phyloP scores from a whole-genome alignment of 2,888 invertebrate species.

The Carpatolechia fugitivella region DNA sequence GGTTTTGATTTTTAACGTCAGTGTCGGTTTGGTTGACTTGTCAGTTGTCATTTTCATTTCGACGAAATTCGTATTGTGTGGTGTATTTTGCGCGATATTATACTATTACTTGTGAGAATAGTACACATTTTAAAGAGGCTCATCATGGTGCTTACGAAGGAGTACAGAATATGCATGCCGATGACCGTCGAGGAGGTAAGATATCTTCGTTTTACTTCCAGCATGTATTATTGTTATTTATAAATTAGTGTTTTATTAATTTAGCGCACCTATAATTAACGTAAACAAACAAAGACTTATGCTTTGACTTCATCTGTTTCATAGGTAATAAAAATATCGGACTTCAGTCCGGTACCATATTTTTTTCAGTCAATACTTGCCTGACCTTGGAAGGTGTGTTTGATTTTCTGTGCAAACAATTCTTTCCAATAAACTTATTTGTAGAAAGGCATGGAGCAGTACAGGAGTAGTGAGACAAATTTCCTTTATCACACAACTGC shows the following conservation, averaged over 20 bases:
- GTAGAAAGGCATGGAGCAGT: too few relatives aligned
- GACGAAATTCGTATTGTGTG: background rate
- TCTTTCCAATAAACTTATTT: background rate
- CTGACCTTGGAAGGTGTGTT: background rate
- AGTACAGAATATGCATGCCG: constrained; percentile 96
- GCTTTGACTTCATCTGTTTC: too few relatives aligned
- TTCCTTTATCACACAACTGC: too few relatives aligned
- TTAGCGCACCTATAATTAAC: too few relatives aligned
- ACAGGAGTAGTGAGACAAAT: too few relatives aligned
- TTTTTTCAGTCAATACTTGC: background rate
- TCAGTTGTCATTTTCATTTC: too few relatives aligned
- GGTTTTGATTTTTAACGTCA: too few relatives aligned
- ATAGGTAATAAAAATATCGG: too few relatives aligned
- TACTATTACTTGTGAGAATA: background rate
- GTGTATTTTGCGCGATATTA: background rate
- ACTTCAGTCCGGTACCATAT: too few relatives aligned
- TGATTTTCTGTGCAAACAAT: background rate
- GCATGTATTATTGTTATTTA: background rate
- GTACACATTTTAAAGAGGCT: background rate
- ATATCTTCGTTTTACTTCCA: background rate
- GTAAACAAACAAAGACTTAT: too few relatives aligned
- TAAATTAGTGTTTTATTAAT: too few relatives aligned
- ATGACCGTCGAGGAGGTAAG: constrained; percentile 93
- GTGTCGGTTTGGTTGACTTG: too few relatives aligned
- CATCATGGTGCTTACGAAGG: constrained; percentile 90